These are phyloP conservation scores for Melangyna quadrimaculata DNA, from an alignment of 2,888 invertebrate genomes.

Conservation along the genomic window DNA sequence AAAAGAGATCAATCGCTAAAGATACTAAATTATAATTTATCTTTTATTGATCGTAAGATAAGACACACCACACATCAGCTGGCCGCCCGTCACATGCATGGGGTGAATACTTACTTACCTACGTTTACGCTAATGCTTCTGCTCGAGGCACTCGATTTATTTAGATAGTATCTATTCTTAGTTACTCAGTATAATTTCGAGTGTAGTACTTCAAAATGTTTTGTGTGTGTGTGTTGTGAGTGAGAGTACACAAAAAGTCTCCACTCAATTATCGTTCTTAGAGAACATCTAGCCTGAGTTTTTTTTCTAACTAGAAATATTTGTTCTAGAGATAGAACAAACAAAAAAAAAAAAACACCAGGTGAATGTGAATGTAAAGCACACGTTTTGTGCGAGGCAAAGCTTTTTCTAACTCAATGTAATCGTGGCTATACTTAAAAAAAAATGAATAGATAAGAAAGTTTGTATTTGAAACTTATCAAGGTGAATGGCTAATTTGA, in stretches of 20 bases:
- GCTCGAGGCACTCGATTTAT: conserved; percentile 10
- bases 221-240: not conserved
- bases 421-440: not conserved
- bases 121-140: not conserved
- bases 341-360: not conserved
- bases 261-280: conserved; percentile 23
- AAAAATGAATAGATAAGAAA: conserved; percentile 45
- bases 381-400: conserved; percentile 13
- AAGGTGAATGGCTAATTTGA: conserved; percentile 12
- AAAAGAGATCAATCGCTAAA: conserved; percentile 24
- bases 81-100: conserved; percentile 46
- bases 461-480: conserved; percentile 20
- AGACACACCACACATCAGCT: conserved; percentile 9
- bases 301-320: not conserved
- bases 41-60: conserved; percentile 43
- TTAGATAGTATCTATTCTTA: conserved; percentile 4
- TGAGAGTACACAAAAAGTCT: conserved; percentile 35
- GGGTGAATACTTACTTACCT: conserved; percentile 14
- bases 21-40: conserved; percentile 55
- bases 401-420: conserved; percentile 39
- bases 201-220: not conserved
- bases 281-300: not conserved
- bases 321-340: not conserved
- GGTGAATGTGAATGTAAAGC: conserved; percentile 29
- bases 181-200: not conserved